Percentiles rank a stretch among this genome's conserved stretches.
These are phyloP conservation scores for Steinernema hermaphroditum DNA, from an alignment of 2,888 invertebrate genomes.

Conservation along the genomic window DNA sequence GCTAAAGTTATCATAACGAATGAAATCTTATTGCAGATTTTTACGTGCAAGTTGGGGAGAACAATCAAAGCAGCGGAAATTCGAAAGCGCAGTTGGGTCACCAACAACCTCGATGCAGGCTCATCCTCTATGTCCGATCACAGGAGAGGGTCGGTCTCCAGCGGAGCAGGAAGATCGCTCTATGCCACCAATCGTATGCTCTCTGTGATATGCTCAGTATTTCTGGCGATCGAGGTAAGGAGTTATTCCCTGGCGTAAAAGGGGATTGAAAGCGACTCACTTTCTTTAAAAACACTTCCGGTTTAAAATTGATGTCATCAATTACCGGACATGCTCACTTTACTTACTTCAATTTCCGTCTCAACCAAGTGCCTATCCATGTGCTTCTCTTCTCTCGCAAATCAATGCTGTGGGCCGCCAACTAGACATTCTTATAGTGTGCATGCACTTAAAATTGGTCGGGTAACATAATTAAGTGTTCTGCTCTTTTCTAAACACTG, in stretches of 20 bases:
- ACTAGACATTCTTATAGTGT: no score
- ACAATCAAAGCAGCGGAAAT: slow-evolving; percentile 83
- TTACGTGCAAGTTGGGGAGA: slow-evolving; percentile 83
- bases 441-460: no score
- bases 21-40: slow-evolving; percentile 69
- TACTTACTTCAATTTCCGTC: not conserved
- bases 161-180: slow-evolving; percentile 43
- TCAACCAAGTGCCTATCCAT: not conserved
- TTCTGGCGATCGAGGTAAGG: slow-evolving; percentile 54
- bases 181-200: slow-evolving; percentile 60
- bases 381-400: no score
- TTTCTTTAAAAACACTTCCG: no score
- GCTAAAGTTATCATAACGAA: no score
- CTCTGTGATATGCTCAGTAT: slow-evolving; percentile 52
- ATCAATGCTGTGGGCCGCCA: no score
- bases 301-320: no score
- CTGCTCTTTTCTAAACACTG: no score
- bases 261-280: not conserved
- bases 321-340: not conserved
- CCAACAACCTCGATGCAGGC: slow-evolving; percentile 29
- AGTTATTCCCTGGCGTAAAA: not conserved
- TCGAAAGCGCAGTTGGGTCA: slow-evolving; percentile 65
- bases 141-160: slow-evolving; percentile 22
- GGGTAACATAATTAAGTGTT: no score
- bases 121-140: slow-evolving; percentile 3